phyloP scores from a whole-genome alignment of 2,113 vertebrate species.

The Spilogale gracilis region DNA sequence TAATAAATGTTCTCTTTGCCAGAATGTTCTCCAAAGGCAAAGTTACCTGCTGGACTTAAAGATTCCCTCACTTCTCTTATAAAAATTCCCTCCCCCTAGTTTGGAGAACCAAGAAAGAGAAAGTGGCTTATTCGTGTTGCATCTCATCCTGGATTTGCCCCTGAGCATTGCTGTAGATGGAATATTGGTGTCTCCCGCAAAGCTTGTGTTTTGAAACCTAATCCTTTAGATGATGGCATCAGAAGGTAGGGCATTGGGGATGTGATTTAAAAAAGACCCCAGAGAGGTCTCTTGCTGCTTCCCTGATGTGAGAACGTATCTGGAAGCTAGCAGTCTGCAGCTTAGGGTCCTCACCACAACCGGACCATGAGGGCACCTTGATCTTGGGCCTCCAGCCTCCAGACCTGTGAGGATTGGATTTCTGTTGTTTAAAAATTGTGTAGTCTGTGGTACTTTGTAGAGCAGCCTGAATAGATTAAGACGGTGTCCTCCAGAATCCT shows the following conservation, averaged over 20 bases:
- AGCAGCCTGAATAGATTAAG: background rate
- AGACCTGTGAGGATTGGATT: background rate
- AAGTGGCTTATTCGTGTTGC: background rate
- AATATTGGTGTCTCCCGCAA: background rate
- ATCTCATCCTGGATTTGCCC: background rate
- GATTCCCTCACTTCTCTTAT: background rate
- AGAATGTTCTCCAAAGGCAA: conserved; percentile 38
- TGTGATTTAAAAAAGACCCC: background rate
- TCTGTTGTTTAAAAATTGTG: background rate
- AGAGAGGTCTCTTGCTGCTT: background rate
- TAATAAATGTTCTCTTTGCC: background rate
- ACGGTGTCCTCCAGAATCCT: background rate
- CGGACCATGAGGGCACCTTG: background rate
- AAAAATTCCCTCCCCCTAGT: background rate
- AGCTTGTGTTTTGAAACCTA: background rate
- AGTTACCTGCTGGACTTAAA: background rate
- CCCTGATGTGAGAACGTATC: background rate
- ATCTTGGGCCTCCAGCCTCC: background rate
- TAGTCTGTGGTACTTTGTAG: background rate
- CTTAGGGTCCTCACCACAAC: background rate
- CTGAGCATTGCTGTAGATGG: background rate
- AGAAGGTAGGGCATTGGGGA: background rate
- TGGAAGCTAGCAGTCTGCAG: background rate
- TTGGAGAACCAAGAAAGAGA: background rate
- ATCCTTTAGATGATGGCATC: background rate